phyloP scores from a whole-genome alignment of 2,113 vertebrate species.

The Mastomys coucha region DNA sequence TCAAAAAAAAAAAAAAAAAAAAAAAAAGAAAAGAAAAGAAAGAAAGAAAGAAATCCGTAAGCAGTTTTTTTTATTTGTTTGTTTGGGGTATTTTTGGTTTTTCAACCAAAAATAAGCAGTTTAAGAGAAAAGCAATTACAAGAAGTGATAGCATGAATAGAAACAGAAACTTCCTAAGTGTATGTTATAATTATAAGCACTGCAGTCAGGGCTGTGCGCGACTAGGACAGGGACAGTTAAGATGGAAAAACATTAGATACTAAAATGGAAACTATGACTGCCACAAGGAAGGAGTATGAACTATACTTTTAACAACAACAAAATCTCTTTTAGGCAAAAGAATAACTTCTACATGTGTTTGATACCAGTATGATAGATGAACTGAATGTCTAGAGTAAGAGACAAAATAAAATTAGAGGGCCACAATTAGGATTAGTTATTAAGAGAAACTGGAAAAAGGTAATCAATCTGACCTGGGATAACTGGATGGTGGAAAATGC shows the following conservation, averaged over 20 bases:
- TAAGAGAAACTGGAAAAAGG: background rate
- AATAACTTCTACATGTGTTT: background rate
- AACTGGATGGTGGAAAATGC: background rate
- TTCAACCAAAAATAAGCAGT: background rate
- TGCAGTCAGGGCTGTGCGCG: background rate
- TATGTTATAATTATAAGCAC: background rate
- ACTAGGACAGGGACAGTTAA: constrained; percentile 16
- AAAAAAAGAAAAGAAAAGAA: background rate
- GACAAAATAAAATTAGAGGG: constrained; percentile 4
- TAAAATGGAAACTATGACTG: background rate
- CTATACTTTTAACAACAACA: background rate
- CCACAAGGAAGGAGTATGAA: background rate
- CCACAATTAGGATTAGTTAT: background rate
- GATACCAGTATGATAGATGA: background rate
- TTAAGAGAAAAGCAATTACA: background rate
- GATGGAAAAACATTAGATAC: background rate
- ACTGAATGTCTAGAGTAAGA: background rate
- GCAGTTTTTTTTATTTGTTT: background rate
- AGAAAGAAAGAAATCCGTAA: background rate
- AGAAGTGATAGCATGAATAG: background rate
- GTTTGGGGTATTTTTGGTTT: no score
- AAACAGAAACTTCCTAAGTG: background rate
- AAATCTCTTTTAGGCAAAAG: constrained; percentile 36
- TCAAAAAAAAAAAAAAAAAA: no score
- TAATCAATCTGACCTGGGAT: background rate